These are phyloP conservation scores for Zaprionus africanus DNA, from an alignment of 1,140 invertebrate species.

Conservation along the genomic window DNA sequence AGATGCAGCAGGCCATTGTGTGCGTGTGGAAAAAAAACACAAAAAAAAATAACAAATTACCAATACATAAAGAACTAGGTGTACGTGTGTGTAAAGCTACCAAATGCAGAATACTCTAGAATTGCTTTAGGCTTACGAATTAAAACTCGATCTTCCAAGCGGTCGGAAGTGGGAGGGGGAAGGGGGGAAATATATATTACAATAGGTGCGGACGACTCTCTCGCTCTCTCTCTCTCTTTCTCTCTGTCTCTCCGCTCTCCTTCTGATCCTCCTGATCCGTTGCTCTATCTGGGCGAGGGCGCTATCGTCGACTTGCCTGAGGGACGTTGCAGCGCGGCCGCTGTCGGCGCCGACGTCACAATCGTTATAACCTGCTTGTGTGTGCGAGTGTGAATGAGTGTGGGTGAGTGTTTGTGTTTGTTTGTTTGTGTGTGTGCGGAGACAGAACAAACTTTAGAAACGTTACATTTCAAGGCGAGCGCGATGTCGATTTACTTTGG, in stretches of 20 bases:
- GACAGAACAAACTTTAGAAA: constrained; percentile 49
- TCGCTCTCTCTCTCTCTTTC: no score
- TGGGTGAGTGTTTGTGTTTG: constrained; percentile 18
- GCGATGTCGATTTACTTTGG: constrained; percentile 85
- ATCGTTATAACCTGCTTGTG: constrained; percentile 79
- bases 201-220: constrained; percentile 44
- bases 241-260: not conserved
- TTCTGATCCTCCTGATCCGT: not conserved
- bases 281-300: constrained; percentile 77
- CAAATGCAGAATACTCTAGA: constrained; percentile 75
- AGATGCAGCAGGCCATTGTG: not conserved
- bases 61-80: constrained; percentile 36
- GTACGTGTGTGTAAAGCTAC: constrained; percentile 67
- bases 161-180: not conserved
- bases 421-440: constrained; percentile 23
- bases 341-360: constrained; percentile 69
- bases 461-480: constrained; percentile 53
- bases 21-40: constrained; percentile 19
- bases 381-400: constrained; percentile 16
- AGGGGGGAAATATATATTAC: constrained; percentile 67
- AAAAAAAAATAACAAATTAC: constrained; percentile 30
- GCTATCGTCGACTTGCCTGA: constrained; percentile 70
- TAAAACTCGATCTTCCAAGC: constrained; percentile 19
- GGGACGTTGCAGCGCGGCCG: constrained; percentile 49
- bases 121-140: constrained; percentile 51